These are phyloP conservation scores for Drosophila lutescens DNA, from an alignment of 2,888 invertebrate species.

Conservation along the genomic window DNA sequence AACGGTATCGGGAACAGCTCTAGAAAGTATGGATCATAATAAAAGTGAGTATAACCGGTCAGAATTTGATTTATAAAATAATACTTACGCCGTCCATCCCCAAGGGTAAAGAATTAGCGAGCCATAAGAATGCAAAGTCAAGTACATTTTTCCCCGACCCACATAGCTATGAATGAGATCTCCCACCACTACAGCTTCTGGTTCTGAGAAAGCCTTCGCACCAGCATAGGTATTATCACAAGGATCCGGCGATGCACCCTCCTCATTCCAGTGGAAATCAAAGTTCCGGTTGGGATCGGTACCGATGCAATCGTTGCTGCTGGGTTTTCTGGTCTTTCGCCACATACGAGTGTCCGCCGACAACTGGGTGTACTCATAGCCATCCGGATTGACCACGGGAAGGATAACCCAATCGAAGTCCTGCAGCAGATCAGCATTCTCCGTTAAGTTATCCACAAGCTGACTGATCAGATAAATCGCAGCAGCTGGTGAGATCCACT, in stretches of 20 bases:
- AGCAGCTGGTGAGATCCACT: slow-evolving; percentile 88
- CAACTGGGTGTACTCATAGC: slow-evolving; percentile 87
- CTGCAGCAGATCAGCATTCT: slow-evolving; percentile 84
- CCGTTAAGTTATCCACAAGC: slow-evolving; percentile 85
- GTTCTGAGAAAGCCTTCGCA: slow-evolving; percentile 86
- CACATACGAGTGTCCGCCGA: slow-evolving; percentile 83
- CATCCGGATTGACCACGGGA: slow-evolving; percentile 89
- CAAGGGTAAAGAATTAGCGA: slow-evolving; percentile 75
- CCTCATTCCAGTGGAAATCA: slow-evolving; percentile 86
- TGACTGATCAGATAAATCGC: slow-evolving; percentile 86
- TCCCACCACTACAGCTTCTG: slow-evolving; percentile 86
- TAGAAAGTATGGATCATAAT: slow-evolving; percentile 16
- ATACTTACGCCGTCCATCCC: slow-evolving; percentile 72
- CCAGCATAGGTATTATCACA: slow-evolving; percentile 87
- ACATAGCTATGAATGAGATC: slow-evolving; percentile 85
- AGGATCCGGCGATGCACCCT: slow-evolving; percentile 74
- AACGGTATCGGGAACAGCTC: slow-evolving; percentile 83
- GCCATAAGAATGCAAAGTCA: slow-evolving; percentile 75
- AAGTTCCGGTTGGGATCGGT: slow-evolving; percentile 88
- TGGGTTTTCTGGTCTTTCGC: slow-evolving; percentile 86
- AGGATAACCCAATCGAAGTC: slow-evolving; percentile 88
- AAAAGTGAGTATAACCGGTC: not conserved
- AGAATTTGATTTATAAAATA: not conserved
- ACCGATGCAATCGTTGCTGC: slow-evolving; percentile 82
- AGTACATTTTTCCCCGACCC: slow-evolving; percentile 84